Percentiles rank a stretch among this genome's conserved stretches.
Conservation (phyloP, 2,113 vertebrate genomes). For the Chaetodon auriga region DNA sequence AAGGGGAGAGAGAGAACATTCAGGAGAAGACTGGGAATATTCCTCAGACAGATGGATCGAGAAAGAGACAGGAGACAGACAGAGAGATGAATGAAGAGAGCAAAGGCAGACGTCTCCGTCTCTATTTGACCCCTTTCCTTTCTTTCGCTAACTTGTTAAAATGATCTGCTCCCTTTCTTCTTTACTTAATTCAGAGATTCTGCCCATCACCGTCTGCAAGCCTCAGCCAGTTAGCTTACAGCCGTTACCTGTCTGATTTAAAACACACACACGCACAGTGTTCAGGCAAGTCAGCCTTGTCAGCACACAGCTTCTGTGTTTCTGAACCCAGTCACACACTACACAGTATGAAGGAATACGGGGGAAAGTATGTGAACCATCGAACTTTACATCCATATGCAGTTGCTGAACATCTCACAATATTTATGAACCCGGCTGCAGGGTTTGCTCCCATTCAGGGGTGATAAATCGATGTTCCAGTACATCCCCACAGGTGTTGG, state of each 20-base stretch:
- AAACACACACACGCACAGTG: background rate
- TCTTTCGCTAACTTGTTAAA: background rate
- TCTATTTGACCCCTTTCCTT: background rate
- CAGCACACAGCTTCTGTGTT: background rate
- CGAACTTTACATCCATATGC: background rate
- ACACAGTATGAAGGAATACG: background rate
- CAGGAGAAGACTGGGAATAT: slow-evolving; percentile 33
- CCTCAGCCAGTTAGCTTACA: background rate
- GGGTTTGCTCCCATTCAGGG: background rate
- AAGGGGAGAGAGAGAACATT: slow-evolving; percentile 31
- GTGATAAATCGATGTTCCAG: background rate
- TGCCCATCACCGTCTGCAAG: background rate
- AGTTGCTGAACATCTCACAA: background rate
- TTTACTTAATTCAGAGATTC: background rate
- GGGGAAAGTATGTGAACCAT: background rate
- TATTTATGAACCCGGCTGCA: slow-evolving; percentile 1
- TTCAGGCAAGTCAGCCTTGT: background rate
- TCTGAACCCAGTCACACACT: background rate
- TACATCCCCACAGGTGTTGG: background rate
- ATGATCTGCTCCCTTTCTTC: background rate
- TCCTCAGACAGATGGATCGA: slow-evolving; percentile 43
- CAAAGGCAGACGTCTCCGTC: slow-evolving; percentile 7
- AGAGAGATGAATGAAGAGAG: slow-evolving; percentile 24
- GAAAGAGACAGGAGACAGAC: slow-evolving; percentile 36
- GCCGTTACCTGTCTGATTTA: slow-evolving; percentile 1